Evolutionary conservation across 2,888 invertebrate genomes (phyloP), one percentile per base, ranked within the genome.

Genomic region (Anodontia alba): DNA sequence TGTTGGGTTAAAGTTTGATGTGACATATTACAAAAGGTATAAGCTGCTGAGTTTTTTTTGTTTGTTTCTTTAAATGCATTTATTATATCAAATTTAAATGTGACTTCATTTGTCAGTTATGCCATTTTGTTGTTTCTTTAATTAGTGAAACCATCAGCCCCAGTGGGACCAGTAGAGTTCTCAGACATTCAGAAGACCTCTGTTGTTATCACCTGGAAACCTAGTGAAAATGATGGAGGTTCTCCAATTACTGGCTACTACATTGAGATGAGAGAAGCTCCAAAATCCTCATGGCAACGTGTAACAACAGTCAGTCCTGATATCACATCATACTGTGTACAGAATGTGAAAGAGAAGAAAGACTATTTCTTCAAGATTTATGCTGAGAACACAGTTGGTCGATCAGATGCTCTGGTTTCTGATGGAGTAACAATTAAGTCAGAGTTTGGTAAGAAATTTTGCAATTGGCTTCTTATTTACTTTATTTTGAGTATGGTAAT

Each of bases 181-280:
- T 87, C 87, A 20, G 91, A 93, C 78, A 87, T 93, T 73, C 91
- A 91, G 20, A 86, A 89, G 70, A 91, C 84, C 42, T 88, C 91
- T 26, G 87, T 92, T 43, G 91, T 86, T 10, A 84, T 94, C 68
- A 76, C 92, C 68, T 95, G 95, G 95, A 91, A 97, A 91, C 96
- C 97, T 75, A 97, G 98, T 0, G 97, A 97, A 94, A 96, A 95
- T 86, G 98, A 98, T 94, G 99, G 99, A 46, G 98, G 98, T 2
- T 96, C 97, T 43, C 96, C 97, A 43, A 84, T 95, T 68, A 92
- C 93, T 42, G 91, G 90, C 23, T 94, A 94, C 87, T 81, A 91
- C 77, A 84, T 94, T 20, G 94, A 94, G 80, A 91, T 90, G 73
- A 85, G 91, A 15, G 92, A 93, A 38, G 84, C 89, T 10, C 89